Percentiles rank a stretch among this genome's conserved stretches.
phyloP scores from a whole-genome alignment of 1,140 invertebrate species.

The Parapsyche elsis region DNA sequence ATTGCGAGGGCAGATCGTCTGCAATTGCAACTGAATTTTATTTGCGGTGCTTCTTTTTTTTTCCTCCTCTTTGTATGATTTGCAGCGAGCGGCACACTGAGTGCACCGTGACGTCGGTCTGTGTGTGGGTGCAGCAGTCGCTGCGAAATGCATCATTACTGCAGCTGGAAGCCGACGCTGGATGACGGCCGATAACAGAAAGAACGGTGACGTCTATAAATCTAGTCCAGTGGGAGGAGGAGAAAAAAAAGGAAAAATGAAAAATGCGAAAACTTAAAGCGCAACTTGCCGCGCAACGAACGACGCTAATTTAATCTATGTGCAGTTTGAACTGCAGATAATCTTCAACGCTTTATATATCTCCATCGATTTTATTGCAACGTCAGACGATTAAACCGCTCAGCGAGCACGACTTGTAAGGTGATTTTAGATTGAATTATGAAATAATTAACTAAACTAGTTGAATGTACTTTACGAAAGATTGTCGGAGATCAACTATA shows the following conservation, averaged over 20 bases:
- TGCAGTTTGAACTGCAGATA: background rate
- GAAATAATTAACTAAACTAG: too few species aligned
- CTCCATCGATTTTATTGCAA: background rate
- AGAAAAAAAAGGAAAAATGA: background rate
- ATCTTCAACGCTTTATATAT: background rate
- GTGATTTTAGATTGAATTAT: too few species aligned
- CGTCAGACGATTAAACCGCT: background rate
- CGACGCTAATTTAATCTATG: slow-evolving; percentile 3
- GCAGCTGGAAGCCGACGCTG: slow-evolving; percentile 6
- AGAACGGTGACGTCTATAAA: slow-evolving; percentile 27
- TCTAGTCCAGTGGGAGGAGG: background rate
- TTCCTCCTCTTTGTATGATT: background rate
- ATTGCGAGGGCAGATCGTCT: slow-evolving; percentile 11
- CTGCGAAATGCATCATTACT: slow-evolving; percentile 38
- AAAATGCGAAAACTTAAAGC: background rate
- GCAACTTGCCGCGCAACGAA: background rate
- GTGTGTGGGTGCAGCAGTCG: slow-evolving; percentile 17
- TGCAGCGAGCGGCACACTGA: background rate
- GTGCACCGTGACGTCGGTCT: background rate
- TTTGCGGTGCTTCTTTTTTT: slow-evolving; percentile 29
- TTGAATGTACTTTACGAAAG: too few species aligned
- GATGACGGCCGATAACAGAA: slow-evolving; percentile 24
- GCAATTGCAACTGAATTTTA: slow-evolving; percentile 40
- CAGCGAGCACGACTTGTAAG: too few species aligned
- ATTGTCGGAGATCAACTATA: too few species aligned